phyloP scores from a whole-genome alignment of 2,888 invertebrate genomes.

The Caenorhabditis zanzibari region DNA sequence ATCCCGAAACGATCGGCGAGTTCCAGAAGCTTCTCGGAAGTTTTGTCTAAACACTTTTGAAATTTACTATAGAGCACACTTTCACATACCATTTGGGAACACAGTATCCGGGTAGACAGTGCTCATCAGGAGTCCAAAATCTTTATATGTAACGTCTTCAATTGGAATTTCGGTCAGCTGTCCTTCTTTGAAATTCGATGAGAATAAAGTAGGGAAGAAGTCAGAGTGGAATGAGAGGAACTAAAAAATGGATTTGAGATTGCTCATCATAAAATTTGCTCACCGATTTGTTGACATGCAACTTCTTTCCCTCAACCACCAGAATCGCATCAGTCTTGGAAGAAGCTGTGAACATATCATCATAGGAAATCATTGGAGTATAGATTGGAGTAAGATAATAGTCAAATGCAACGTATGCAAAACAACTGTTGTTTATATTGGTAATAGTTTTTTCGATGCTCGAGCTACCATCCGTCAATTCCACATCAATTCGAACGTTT shows the following conservation, averaged over 20 bases:
- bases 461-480: no score
- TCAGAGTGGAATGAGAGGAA: constrained; percentile 25
- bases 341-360: neutral
- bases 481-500: no score
- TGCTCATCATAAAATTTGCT: neutral
- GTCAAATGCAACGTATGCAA: no score
- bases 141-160: neutral
- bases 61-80: no score
- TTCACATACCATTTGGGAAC: no score
- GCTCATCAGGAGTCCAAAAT: neutral
- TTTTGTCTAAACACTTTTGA: neutral
- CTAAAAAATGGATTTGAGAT: neutral
- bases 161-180: neutral
- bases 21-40: constrained; percentile 13
- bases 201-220: neutral
- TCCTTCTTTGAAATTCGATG: constrained; percentile 1
- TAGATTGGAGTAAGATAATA: no score
- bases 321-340: constrained; percentile 8
- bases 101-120: neutral
- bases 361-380: neutral
- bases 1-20: constrained; percentile 4
- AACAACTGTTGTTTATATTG: no score
- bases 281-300: constrained; percentile 8
- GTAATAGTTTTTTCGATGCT: no score
- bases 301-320: neutral